Base-by-base conservation (phyloP, 2,113 vertebrate species). In the Pseudois nayaur region DNA sequence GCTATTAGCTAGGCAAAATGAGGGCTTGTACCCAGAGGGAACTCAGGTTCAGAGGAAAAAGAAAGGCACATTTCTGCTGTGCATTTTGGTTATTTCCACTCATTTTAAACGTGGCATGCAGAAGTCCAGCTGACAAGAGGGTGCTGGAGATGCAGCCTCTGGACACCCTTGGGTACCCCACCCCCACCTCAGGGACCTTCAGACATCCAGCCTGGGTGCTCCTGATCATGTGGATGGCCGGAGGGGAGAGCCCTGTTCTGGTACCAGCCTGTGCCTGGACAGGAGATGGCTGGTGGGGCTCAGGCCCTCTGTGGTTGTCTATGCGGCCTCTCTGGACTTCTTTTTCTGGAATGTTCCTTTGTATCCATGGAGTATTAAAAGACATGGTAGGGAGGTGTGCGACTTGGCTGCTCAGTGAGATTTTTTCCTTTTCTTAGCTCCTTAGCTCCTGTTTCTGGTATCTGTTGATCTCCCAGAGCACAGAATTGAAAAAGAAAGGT, bases 161-260 rank as follows among this genome's bases (percentile, higher is more conserved):
- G 5, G 17, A 2, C 15, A 23, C 48, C 14, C 13, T 5, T 2
- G 33, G 2, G 67, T 21, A 27, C 1, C 8, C 1, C 11, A n/a
- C 27, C 2, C n/a, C 21, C 17, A 4, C 2, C 33, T 4, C 33
- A 50, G 36, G 50, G 48, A 40, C n/a, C 17, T 36, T 13, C 33
- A 45, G 52, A 8, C 0, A 4, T 25, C 21, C 31, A n/a, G 21
- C 25, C 1, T 79, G 67, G n/a, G 9, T 31, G 11, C 8, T 82
- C 19, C 0, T 0, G 3, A 43, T 27, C 6, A 1, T 0, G 23
- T 33, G 15, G 6, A 4, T 59, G 31, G 8, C 9, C 14, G 2
- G 67, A 43, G 1, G 6, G 45, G 25, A 23, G 7, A 19, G 5
- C 3, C 11, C 6, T 60, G 12, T 60, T 19, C 52, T 84, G 21